Evolutionary conservation across 2,888 invertebrate genomes (phyloP), one percentile per base, ranked within the genome.

Genomic region (Aleiodes alternator): DNA sequence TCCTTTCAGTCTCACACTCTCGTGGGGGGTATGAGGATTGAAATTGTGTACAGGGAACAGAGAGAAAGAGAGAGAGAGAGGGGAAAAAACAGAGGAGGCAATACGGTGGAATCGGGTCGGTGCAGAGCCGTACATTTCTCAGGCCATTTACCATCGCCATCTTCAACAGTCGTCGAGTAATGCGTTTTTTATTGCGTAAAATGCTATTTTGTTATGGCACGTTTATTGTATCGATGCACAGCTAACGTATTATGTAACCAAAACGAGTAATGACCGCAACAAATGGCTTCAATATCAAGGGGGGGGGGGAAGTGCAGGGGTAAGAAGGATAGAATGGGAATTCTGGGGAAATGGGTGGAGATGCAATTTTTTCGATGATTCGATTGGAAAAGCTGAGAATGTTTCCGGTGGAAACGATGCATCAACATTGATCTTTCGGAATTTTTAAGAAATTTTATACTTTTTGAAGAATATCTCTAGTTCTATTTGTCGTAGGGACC

Each of bases 1-100:
- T 81, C 81, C 79, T 77, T 76, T 77, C 76, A 80, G 80, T 82
- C 81, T 23, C 71, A 16, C 55, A 48, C 68, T 77, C 78, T 77
- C 51, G 23, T 23, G 23, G 56, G 50, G 68, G 14, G 38, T 38
- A 61, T 61, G 66, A 76, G 74, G 70, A 71, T 53, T 23, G 68
- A 61, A 38, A 61, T 61, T 61, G 61, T 61, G 77, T 75, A 71
- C 76, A 81, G 78, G 78, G 76, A 82, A 31, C 53, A 53, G 66
- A 74, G 68, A 53, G 64, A 70, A 53, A 55, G 72, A 61, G 73
- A 69, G 75, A 76, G 55, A 23, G 23, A 23, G 23, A 23, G 23
- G 2, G 23, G 2, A 2, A 23, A 23, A 23, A 23, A 23, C 1
- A 23, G 23, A 2, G 2, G 23, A 68, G 56, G 55, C 38, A 61